Evolutionary conservation across 2,113 vertebrate species (phyloP), one percentile per base, ranked within the genome.

Genomic region (Himantopus leucocephalus): DNA sequence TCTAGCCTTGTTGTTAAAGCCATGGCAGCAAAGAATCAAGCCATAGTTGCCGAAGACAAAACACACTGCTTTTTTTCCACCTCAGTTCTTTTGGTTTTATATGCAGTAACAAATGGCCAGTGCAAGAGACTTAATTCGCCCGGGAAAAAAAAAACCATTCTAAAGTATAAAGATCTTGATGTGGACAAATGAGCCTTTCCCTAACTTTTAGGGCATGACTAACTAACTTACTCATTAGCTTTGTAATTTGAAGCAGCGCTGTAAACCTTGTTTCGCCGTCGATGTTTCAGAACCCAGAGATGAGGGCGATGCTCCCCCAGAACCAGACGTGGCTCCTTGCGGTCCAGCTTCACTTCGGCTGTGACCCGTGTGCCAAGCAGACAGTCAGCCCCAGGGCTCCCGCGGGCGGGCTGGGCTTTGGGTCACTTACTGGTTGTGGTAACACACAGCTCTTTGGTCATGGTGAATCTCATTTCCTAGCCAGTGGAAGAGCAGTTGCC

Each of bases 11-110:
- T 88, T 96, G 70, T 68, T 88, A 88, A 90, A 90, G 90, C 77
- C 73, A 52, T n/a, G 92, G 96, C 80, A 97, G 95, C 81, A 79
- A 75, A 88, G 92, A 96, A 94, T 90, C 89, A 71, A 94, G 66
- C 60, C 78, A 66, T 1, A 86, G 88, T 52, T 76, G 90, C 84
- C 2, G 16, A 68, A 96, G 86, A 73, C 75, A 94, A 90, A 92
- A 50, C 72, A 53, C 11, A 1, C 80, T 71, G 66, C 66, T 77
- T 94, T 81, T 58, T 76, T 89, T 68, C 73, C 87, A 62, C 90
- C 77, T 90, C 80, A 77, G n/a, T 59, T 72, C 29, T 68, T 17
- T 22, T 41, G 63, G 41, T 29, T 66, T 66, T 39, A 29, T 32
- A 29, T 32, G 19, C 50, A 70, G 27, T 53, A 76, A 87, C 78